Evolutionary conservation across 2,888 invertebrate species (phyloP).

Genomic region (Eueremaeus valkanovi): DNA sequence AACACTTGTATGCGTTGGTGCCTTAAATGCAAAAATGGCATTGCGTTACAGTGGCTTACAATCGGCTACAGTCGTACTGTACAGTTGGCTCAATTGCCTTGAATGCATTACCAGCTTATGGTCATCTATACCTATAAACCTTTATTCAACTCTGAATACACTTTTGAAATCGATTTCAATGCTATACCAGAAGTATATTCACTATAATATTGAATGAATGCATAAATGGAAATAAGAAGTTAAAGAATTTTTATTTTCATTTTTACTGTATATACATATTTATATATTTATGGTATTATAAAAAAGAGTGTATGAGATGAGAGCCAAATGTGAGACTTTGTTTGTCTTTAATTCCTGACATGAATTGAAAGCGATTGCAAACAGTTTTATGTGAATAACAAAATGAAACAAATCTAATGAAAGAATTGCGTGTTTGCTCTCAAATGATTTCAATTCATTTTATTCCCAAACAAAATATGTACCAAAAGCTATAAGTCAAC

Average conservation of each 20-base stretch:
- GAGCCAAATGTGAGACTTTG: constrained; percentile 8
- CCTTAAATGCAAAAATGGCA: not conserved
- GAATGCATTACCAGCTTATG: constrained; percentile 21
- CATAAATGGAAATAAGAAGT: not conserved
- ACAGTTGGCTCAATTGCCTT: too few species aligned
- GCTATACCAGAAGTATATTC: not conserved
- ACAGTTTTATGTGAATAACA: not conserved
- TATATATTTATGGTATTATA: not conserved
- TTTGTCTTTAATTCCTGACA: not conserved
- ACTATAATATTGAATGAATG: not conserved
- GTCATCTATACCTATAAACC: constrained; percentile 10
- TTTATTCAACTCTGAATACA: not conserved
- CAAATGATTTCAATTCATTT: constrained; percentile 10
- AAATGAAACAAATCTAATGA: not conserved
- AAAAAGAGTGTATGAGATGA: not conserved
- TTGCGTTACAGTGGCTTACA: not conserved
- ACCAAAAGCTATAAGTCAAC: not conserved
- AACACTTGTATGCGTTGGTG: constrained; percentile 27
- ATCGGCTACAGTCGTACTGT: too few species aligned
- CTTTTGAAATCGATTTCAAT: constrained; percentile 21
- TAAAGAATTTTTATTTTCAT: not conserved
- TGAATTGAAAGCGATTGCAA: constrained; percentile 4
- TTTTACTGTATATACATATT: not conserved
- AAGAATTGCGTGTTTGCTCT: constrained; percentile 2
- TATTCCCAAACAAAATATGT: not conserved